Evolutionary conservation across 2,113 vertebrate genomes (phyloP).

Genomic region (Phocoena phocoena): DNA sequence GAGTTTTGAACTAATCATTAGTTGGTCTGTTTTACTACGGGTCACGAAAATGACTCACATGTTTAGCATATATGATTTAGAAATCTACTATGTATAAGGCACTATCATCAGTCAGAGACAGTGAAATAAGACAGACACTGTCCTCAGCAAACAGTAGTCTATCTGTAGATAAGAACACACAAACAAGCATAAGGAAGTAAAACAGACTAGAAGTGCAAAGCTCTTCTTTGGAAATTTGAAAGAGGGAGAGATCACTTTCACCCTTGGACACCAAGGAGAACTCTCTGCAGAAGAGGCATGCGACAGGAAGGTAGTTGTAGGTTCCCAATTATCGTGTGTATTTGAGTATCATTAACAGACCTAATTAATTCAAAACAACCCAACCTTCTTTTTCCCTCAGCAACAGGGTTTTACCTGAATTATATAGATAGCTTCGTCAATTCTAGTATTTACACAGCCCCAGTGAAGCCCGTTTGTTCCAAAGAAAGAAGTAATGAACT

Average conservation of each 20-base stretch:
- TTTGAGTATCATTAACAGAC: not conserved
- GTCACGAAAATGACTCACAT: not conserved
- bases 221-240: not conserved
- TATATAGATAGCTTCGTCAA: not conserved
- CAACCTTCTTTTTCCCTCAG: not conserved
- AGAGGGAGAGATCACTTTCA: not conserved
- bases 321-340: not conserved
- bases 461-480: not conserved
- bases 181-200: not conserved
- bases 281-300: not conserved
- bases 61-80: not conserved
- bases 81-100: not conserved
- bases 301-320: not conserved
- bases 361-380: conserved; percentile 24
- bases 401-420: not conserved
- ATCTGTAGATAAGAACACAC: not conserved
- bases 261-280: not conserved
- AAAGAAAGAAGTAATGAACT: not conserved
- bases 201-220: not conserved
- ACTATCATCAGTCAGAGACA: not conserved
- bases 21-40: not conserved
- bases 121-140: not conserved
- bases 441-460: not conserved
- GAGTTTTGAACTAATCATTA: not conserved
- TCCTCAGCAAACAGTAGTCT: not conserved